These are phyloP conservation scores for Campylomormyrus tamandua DNA, from an alignment of 2,113 vertebrate species.

Conservation along the genomic window DNA sequence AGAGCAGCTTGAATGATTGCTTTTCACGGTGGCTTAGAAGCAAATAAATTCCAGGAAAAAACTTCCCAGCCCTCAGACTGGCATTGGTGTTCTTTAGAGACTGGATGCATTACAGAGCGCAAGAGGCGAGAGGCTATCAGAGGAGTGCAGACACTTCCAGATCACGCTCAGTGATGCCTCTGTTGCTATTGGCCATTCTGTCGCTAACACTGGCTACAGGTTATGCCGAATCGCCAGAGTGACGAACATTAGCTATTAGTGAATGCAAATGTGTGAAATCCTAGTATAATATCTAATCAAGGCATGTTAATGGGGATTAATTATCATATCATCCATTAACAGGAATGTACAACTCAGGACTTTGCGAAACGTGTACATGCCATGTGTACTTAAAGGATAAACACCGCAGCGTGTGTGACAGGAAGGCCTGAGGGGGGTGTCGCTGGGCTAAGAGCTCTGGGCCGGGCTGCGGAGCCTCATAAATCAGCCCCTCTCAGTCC, in stretches of 20 bases:
- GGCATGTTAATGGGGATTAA: not conserved
- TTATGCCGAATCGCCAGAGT: not conserved
- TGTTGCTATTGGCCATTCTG: slow-evolving; percentile 58
- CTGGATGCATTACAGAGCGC: slow-evolving; percentile 33
- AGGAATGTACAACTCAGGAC: not conserved
- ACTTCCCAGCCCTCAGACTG: not conserved
- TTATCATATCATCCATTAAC: not conserved
- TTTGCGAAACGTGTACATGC: not conserved
- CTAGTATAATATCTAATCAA: not conserved
- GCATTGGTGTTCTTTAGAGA: slow-evolving; percentile 37
- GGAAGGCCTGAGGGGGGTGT: not conserved
- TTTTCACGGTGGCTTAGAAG: slow-evolving; percentile 45
- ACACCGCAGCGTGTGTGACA: not conserved
- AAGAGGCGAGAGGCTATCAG: slow-evolving; percentile 5
- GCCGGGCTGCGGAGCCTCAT: not conserved
- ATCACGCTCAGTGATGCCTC: not conserved
- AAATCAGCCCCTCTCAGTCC: not conserved
- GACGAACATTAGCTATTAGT: not conserved
- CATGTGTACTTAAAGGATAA: not conserved
- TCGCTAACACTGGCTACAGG: not conserved
- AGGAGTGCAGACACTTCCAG: not conserved
- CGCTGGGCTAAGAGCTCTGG: not conserved
- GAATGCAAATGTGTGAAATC: not conserved
- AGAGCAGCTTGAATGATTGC: slow-evolving; percentile 43
- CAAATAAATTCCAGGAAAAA: slow-evolving; percentile 32